Evolutionary conservation across 2,797 vertebrate genomes (phyloP).

Genomic region (Gymnoscopelus braueri): DNA sequence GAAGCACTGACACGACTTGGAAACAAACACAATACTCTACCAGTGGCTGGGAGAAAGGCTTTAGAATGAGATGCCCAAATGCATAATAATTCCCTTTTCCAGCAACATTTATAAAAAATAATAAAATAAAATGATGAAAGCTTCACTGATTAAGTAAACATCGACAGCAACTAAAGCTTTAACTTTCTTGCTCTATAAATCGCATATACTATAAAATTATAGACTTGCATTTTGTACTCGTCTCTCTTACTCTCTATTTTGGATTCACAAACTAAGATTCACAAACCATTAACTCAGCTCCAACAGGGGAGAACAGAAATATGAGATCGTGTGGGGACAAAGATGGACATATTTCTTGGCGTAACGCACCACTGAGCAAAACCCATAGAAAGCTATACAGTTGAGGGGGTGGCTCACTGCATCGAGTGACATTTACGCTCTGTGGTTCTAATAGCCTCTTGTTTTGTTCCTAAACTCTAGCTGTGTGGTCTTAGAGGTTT

Average conservation of each 20-base stretch:
- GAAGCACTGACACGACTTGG: no score
- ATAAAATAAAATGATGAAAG: neutral
- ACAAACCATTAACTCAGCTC: conserved; percentile 6
- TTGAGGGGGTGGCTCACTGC: conserved; percentile 40
- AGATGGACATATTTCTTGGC: conserved; percentile 32
- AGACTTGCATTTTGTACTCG: no score
- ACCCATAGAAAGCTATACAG: conserved; percentile 59
- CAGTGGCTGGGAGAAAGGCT: no score
- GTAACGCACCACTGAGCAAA: conserved; percentile 52
- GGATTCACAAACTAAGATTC: no score
- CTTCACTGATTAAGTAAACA: conserved; percentile 1
- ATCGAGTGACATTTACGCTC: conserved; percentile 63
- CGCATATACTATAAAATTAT: neutral
- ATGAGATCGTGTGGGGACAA: neutral
- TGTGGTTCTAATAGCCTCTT: conserved; percentile 52
- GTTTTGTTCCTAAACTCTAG: conserved; percentile 46
- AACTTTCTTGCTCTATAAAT: neutral
- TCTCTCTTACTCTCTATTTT: no score
- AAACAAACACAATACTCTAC: no score
- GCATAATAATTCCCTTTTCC: no score
- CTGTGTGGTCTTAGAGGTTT: conserved; percentile 11
- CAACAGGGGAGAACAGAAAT: conserved; percentile 1
- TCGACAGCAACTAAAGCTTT: neutral
- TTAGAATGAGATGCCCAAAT: no score
- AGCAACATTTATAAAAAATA: no score